A percentile compares a stretch with the other conserved stretches of the same genome.
Conservation (phyloP, 2,797 vertebrate genomes). For the Dermochelys coriacea region DNA sequence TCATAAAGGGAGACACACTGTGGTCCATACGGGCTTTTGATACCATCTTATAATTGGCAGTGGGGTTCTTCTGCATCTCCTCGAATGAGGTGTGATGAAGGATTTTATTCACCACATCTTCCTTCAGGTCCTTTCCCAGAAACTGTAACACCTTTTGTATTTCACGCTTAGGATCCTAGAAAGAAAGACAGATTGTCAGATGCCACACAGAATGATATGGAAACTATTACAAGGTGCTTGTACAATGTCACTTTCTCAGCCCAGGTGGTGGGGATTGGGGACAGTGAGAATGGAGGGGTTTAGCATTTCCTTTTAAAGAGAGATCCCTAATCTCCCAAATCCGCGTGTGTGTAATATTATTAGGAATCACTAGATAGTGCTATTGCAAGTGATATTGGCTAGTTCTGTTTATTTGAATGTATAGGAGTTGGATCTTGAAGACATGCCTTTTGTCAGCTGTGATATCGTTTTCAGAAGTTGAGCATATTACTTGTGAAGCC, state of each 20-base stretch:
- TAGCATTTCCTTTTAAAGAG: background rate
- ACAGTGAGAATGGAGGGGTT: background rate
- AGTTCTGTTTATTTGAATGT: background rate
- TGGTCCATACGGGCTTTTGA: slow-evolving; percentile 61
- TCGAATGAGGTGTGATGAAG: slow-evolving; percentile 77
- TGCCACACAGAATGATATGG: background rate
- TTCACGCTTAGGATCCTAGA: slow-evolving; percentile 58
- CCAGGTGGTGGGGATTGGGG: no score
- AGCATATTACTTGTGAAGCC: background rate
- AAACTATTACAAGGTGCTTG: background rate
- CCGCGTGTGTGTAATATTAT: background rate
- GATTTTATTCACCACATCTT: slow-evolving; percentile 65
- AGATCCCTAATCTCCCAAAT: background rate
- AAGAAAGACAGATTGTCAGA: background rate
- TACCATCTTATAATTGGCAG: slow-evolving; percentile 71
- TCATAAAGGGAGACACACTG: slow-evolving; percentile 75
- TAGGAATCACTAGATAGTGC: background rate
- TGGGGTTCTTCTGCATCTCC: slow-evolving; percentile 77
- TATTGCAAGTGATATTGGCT: background rate
- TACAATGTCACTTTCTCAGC: background rate
- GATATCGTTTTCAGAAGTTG: background rate
- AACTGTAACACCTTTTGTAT: slow-evolving; percentile 72
- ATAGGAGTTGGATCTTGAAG: background rate
- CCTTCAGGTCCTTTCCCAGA: slow-evolving; percentile 66
- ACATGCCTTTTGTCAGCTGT: background rate